These are phyloP conservation scores for Subanguina moxae DNA, from an alignment of 1,140 invertebrate species.

Conservation along the genomic window DNA sequence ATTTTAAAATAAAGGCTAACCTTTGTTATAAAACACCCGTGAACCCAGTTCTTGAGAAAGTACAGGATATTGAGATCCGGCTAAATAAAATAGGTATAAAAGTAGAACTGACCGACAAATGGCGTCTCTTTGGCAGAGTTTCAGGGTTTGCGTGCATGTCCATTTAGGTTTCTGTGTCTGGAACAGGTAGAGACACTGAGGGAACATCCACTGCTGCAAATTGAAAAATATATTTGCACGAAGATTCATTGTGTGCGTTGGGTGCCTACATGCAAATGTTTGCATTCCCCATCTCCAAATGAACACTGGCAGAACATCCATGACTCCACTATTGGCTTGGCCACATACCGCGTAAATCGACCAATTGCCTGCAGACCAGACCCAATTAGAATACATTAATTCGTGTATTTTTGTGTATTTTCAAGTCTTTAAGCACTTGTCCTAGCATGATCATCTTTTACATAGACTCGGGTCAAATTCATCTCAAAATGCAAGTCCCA, in stretches of 20 bases:
- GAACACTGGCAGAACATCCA: conserved; percentile 54
- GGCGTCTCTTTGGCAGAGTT: conserved; percentile 36
- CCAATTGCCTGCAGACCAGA: conserved; percentile 45
- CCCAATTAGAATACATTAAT: no score
- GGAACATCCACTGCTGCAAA: conserved; percentile 51
- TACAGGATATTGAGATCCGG: no score
- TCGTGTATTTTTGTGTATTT: no score
- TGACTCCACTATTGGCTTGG: conserved; percentile 34
- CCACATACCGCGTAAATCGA: conserved; percentile 49
- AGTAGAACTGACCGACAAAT: conserved; percentile 34
- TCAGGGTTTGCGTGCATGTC: conserved; percentile 43
- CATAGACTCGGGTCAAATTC: no score
- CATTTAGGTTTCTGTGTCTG: conserved; percentile 21
- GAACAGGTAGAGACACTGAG: conserved; percentile 37
- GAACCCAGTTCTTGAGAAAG: no score
- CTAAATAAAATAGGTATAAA: no score
- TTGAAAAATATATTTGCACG: not conserved
- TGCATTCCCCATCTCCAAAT: conserved; percentile 41
- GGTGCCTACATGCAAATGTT: conserved; percentile 42
- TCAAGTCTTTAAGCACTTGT: no score
- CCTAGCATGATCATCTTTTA: no score
- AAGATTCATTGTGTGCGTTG: not conserved
- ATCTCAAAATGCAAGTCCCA: not conserved
- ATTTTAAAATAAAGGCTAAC: no score
- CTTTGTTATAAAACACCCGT: no score